Evolutionary conservation across 1,140 invertebrate species (phyloP), one percentile per base, ranked within the genome.

Genomic region (Hormaphis cornu): DNA sequence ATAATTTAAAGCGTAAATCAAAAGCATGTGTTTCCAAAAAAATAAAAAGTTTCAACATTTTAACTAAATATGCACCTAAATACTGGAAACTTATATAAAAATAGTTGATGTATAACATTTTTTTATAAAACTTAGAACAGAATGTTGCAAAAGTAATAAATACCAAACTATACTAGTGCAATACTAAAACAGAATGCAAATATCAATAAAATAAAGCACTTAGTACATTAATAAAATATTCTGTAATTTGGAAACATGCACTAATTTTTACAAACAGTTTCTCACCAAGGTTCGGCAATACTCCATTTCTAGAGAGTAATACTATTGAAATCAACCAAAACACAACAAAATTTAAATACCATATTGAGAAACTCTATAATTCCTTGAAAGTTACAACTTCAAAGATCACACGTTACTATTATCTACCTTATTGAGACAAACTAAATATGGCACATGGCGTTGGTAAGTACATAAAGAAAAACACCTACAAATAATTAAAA

Each of bases 251-350:
- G 26, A 48, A 48, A 22, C 59, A 48, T 63, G 59, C 59, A 63
- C 59, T 63, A 48, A 14, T 33, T 63, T 54, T 48, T 30, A 18
- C 40, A 63, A 63, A 63, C 40, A 63, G 59, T 81, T 81, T 83
- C 84, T 86, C 84, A 86, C 84, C 85, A 81, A 85, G 79, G 80
- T 84, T 84, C 80, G 84, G 83, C 79, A 86, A 81, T 80, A 83
- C 83, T 84, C 84, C 85, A 79, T 85, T 84, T 84, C 85, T 86
- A 84, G 85, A 82, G 81, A 85, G 84, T 82, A 85, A 83, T 82
- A 86, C 84, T 85, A 83, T 63, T 63, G 59, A 48, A 61, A 61
- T 42, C 56, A 61, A 61, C 56, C 56, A 61, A 61, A 61, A 63
- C 24, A 63, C 59, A 63, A 63, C 59, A 63, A 20, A 44, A 46